Conservation (phyloP, 2,888 invertebrate genomes). For the Folsomia candida region DNA sequence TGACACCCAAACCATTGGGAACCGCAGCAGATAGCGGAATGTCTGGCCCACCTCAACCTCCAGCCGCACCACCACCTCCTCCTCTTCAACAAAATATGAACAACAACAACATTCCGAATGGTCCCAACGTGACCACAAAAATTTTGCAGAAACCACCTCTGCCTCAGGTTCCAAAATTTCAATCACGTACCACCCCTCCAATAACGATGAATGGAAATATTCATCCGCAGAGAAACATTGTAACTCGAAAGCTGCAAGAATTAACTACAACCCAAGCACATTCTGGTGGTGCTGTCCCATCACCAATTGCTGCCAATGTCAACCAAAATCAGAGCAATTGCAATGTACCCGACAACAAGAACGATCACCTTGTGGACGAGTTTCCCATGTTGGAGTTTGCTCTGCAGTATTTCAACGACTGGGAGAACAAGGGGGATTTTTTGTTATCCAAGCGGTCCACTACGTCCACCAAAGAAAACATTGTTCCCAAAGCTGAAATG, state of each 20-base stretch:
- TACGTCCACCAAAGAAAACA: constrained; percentile 62
- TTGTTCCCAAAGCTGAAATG: constrained; percentile 86
- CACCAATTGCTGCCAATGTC: background rate
- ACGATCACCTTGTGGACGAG: constrained; percentile 56
- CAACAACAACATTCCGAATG: background rate
- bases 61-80: background rate
- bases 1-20: background rate
- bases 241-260: background rate
- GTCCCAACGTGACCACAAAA: background rate
- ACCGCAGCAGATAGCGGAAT: background rate
- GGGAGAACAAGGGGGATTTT: constrained; percentile 68
- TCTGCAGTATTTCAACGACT: constrained; percentile 87
- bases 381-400: constrained; percentile 90
- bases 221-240: background rate
- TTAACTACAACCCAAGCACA: too few relatives aligned
- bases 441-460: background rate
- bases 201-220: background rate
- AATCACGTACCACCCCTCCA: background rate
- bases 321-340: background rate
- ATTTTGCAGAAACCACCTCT: background rate
- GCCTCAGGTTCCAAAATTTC: background rate
- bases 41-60: background rate
- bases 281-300: background rate
- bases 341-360: background rate
- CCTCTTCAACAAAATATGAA: background rate